Base-by-base conservation (phyloP, 2,113 vertebrate genomes). In the Jaculus jaculus region DNA sequence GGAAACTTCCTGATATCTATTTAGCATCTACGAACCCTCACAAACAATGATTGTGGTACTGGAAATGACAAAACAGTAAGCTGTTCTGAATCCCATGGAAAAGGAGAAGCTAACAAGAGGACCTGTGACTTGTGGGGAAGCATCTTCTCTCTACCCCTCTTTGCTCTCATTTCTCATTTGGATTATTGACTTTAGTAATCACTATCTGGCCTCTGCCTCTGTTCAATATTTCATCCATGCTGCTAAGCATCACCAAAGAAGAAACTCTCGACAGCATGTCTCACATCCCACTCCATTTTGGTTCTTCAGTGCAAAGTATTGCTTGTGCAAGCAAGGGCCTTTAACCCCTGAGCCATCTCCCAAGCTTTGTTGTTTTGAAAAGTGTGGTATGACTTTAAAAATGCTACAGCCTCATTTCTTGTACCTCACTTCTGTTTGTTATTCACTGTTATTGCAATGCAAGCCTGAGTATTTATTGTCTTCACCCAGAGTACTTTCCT, bases 121-220 rank as follows among this genome's bases (percentile, higher is more conserved):
- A 30, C 42, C 16, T 39, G 2, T 78, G 32, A 32, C 2, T 26
- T 90, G 39, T 58, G 5, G 24, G 7, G 42, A 7, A 7, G 23
- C 2, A 51, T 39, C 30, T 12, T 88, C 6, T 85, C 23, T 85
- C 26, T 11, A 7, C 23, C 17, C 28, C 23, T 61, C 26, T 26
- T 39, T 28, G n/a, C 84, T 66, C n/a, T 21, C 3, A 30, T 54
- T 39, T 78, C 18, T 74, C 63, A 72, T 72, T 60, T 26, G 80
- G 72, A 37, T 68, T 42, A n/a, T 3, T 69, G 10, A 30, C 20
- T 26, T 13, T 0, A 66, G 0, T 20, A 84, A 0, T 30, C 54
- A 5, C 5, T 5, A 37, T 23, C 17, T 0, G 0, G 0, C 28
- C 7, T 39, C 32, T 37, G 4, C 1, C 26, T 17, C 39, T 24